These are phyloP conservation scores for Parasteatoda tepidariorum DNA, from an alignment of 1,140 invertebrate species.

Conservation along the genomic window DNA sequence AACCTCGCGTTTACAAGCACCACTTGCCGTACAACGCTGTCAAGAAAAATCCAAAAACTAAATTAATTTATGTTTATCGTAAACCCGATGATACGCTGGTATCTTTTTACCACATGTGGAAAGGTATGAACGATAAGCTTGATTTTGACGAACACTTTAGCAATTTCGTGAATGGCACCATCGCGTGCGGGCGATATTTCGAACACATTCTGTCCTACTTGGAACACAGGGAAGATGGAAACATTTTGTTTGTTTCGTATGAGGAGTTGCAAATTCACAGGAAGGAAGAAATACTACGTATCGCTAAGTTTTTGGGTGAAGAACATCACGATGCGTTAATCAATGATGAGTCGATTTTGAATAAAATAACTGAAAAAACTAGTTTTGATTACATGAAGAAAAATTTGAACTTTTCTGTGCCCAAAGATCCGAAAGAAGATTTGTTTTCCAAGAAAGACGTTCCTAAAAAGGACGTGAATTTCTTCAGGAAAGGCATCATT, in stretches of 20 bases:
- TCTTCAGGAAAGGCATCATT: too few species aligned
- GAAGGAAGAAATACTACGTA: slow-evolving; percentile 28
- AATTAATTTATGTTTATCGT: slow-evolving; percentile 71
- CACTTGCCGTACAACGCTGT: slow-evolving; percentile 82
- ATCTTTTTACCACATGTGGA: slow-evolving; percentile 49
- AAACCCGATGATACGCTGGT: slow-evolving; percentile 57
- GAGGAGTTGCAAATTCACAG: slow-evolving; percentile 61
- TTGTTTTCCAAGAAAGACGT: too few species aligned
- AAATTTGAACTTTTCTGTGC: too few species aligned
- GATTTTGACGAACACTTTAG: slow-evolving; percentile 57
- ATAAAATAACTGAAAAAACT: not conserved
- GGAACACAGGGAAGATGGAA: slow-evolving; percentile 61
- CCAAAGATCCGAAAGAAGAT: too few species aligned
- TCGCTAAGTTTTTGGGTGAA: slow-evolving; percentile 68
- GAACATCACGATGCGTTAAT: not conserved
- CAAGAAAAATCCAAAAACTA: slow-evolving; percentile 70
- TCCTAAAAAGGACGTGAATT: too few species aligned
- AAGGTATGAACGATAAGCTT: not conserved
- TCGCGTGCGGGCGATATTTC: slow-evolving; percentile 53
- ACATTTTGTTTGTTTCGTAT: slow-evolving; percentile 64
- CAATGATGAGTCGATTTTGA: not conserved
- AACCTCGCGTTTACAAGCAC: slow-evolving; percentile 71
- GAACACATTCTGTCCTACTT: slow-evolving; percentile 65
- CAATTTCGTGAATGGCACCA: slow-evolving; percentile 27
- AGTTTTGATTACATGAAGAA: slow-evolving; percentile 28